Evolutionary conservation across 2,113 vertebrate genomes (phyloP).

Genomic region (Gasterosteus aculeatus): DNA sequence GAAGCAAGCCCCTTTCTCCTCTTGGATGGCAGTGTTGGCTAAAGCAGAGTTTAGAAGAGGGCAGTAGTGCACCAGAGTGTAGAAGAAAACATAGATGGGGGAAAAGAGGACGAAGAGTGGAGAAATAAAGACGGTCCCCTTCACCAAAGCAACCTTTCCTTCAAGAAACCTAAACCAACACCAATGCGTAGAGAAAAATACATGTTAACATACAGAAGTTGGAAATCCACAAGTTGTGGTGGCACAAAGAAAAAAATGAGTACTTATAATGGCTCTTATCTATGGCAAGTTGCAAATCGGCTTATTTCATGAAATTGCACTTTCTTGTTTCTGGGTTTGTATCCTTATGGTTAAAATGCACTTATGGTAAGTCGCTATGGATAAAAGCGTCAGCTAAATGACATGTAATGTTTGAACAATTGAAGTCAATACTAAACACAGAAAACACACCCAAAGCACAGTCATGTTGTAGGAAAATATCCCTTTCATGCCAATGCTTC

Average conservation of each 20-base stretch:
- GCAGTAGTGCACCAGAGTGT: conserved; percentile 58
- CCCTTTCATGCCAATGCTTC: conserved; percentile 46
- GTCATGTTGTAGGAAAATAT: conserved; percentile 15
- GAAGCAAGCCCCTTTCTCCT: conserved; percentile 97
- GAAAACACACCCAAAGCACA: conserved; percentile 37
- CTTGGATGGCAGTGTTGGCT: conserved; percentile 88
- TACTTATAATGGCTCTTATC: no score
- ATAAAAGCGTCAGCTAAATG: no score
- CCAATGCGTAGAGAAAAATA: conserved; percentile 32
- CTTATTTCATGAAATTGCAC: no score
- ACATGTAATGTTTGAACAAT: background rate
- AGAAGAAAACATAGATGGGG: conserved; percentile 67
- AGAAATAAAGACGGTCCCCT: conserved; percentile 75
- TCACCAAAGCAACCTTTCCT: conserved; percentile 59
- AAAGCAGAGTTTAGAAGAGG: conserved; percentile 77
- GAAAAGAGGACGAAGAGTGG: conserved; percentile 66
- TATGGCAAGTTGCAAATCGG: no score
- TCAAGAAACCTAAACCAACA: conserved; percentile 34
- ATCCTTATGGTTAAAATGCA: no score
- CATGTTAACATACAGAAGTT: background rate
- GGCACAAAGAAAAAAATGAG: background rate
- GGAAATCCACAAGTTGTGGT: background rate
- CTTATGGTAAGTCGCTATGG: no score
- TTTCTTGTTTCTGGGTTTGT: no score
- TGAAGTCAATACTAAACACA: conserved; percentile 17